phyloP scores from a whole-genome alignment of 2,113 vertebrate species.

The Himantopus leucocephalus region DNA sequence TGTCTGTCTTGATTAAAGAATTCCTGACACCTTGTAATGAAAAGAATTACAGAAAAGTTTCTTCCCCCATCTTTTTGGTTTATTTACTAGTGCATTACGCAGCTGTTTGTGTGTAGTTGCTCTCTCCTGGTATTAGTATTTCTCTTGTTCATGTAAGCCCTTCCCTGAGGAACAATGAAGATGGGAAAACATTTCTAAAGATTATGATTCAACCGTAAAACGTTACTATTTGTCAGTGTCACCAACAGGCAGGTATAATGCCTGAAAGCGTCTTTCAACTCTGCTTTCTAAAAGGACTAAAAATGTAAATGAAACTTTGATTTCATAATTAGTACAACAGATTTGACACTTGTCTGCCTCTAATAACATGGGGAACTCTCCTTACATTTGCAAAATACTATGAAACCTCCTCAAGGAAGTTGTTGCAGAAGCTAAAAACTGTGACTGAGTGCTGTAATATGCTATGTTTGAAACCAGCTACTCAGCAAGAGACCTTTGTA shows the following conservation, averaged over 20 bases:
- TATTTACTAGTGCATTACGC: neutral
- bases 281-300: neutral
- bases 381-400: neutral
- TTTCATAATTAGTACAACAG: conserved; percentile 41
- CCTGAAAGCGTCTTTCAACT: conserved; percentile 42
- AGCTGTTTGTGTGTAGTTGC: neutral
- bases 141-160: neutral
- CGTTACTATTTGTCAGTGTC: conserved; percentile 37
- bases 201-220: conserved; percentile 41
- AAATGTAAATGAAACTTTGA: conserved; percentile 49
- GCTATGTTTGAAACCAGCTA: neutral
- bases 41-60: neutral
- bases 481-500: neutral
- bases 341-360: conserved; percentile 47
- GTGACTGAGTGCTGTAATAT: neutral
- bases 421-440: neutral
- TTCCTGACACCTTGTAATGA: neutral
- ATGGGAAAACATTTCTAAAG: conserved; percentile 51
- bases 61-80: neutral
- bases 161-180: conserved; percentile 48
- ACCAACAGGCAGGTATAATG: conserved; percentile 32
- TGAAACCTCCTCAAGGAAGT: conserved; percentile 4
- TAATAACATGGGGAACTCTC: neutral
- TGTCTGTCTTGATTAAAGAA: neutral
- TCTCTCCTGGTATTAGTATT: neutral